These are phyloP conservation scores for Pyrocoelia pectoralis DNA, from an alignment of 2,888 invertebrate species.

Conservation along the genomic window DNA sequence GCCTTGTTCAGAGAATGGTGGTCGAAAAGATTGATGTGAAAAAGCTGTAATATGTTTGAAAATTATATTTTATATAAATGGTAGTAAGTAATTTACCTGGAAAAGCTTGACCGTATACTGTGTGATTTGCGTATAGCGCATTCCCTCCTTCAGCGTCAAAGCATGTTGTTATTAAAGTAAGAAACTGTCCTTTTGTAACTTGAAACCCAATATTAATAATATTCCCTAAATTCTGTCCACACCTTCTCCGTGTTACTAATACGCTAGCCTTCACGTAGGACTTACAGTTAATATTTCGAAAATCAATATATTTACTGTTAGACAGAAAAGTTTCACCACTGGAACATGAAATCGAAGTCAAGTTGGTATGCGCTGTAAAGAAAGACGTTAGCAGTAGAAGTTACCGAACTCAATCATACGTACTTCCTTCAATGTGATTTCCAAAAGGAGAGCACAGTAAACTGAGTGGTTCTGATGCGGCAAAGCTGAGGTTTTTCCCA, in stretches of 20 bases:
- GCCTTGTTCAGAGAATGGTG: conserved; percentile 54
- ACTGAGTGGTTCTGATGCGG: conserved; percentile 42
- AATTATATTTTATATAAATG: background rate
- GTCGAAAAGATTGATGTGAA: conserved; percentile 49
- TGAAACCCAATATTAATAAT: conserved; percentile 51
- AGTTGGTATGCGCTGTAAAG: conserved; percentile 40
- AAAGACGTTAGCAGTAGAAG: background rate
- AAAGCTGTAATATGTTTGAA: conserved; percentile 43
- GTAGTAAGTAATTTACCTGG: conserved; percentile 50
- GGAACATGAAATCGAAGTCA: conserved; percentile 46
- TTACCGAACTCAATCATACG: conserved; percentile 28
- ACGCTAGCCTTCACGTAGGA: conserved; percentile 48
- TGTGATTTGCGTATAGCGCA: conserved; percentile 54
- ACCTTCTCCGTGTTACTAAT: conserved; percentile 45
- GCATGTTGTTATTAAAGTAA: conserved; percentile 53
- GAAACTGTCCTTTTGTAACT: conserved; percentile 42
- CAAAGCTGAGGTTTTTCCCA: conserved; percentile 42
- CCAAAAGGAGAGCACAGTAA: conserved; percentile 48
- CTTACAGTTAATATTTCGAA: conserved; percentile 47
- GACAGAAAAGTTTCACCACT: conserved; percentile 43
- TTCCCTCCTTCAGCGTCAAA: conserved; percentile 51
- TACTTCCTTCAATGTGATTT: conserved; percentile 48
- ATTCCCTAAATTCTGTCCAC: conserved; percentile 47
- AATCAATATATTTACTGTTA: conserved; percentile 37
- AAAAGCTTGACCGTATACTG: conserved; percentile 54